Evolutionary conservation across 2,888 invertebrate genomes (phyloP).

Genomic region (Drosophila mettleri): DNA sequence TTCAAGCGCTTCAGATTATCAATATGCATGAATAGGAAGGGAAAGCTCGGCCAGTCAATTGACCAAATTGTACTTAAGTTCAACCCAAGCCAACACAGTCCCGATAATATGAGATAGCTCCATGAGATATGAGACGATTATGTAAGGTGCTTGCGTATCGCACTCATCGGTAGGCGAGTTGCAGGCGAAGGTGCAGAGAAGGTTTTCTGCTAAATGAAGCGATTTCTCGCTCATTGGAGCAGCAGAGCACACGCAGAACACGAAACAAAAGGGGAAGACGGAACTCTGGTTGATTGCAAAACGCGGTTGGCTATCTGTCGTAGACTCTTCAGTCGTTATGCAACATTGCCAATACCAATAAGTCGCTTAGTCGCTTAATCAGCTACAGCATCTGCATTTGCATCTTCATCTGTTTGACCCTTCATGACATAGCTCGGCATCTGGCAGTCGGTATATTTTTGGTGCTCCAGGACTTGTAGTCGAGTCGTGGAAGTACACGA

Average conservation of each 20-base stretch:
- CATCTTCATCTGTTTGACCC: slow-evolving; percentile 31
- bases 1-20: slow-evolving; percentile 82
- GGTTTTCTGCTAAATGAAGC: slow-evolving; percentile 49
- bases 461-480: slow-evolving; percentile 16
- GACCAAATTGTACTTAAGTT: slow-evolving; percentile 68
- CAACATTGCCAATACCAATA: slow-evolving; percentile 43
- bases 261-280: slow-evolving; percentile 10
- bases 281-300: slow-evolving; percentile 56
- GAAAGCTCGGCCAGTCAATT: slow-evolving; percentile 22
- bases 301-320: slow-evolving; percentile 23
- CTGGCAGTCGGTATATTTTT: slow-evolving; percentile 59
- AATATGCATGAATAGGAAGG: slow-evolving; percentile 65
- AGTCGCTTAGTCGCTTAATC: slow-evolving; percentile 6
- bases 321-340: slow-evolving; percentile 28
- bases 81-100: slow-evolving; percentile 44
- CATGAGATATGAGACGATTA: slow-evolving; percentile 36
- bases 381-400: slow-evolving; percentile 8
- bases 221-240: slow-evolving; percentile 55
- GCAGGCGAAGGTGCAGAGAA: neutral
- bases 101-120: slow-evolving; percentile 34
- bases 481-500: slow-evolving; percentile 45
- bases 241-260: neutral
- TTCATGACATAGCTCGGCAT: slow-evolving; percentile 17
- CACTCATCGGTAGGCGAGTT: neutral
- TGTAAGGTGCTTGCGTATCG: slow-evolving; percentile 9